Conservation (phyloP, 2,888 invertebrate genomes). For the Baccha elongata region DNA sequence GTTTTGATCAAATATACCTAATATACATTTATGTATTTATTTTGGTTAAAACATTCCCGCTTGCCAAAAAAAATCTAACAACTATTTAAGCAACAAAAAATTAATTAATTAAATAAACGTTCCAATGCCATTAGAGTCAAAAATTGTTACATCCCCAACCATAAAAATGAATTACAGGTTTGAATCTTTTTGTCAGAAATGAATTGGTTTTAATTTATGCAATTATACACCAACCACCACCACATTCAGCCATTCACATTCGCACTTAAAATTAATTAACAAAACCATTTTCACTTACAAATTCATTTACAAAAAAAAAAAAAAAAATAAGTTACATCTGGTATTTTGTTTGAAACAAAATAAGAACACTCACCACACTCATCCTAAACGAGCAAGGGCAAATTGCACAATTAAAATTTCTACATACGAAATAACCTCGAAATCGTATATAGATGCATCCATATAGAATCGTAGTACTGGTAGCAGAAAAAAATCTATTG, state of each 20-base stretch:
- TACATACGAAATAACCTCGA: constrained; percentile 17
- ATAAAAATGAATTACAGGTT: not conserved
- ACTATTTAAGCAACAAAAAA: constrained; percentile 4
- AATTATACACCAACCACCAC: constrained; percentile 33
- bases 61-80: constrained; percentile 20
- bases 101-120: constrained; percentile 27
- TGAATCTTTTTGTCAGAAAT: constrained; percentile 1
- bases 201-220: constrained; percentile 52
- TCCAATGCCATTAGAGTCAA: constrained; percentile 32
- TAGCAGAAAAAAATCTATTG: constrained; percentile 25
- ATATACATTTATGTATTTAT: too few species aligned
- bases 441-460: not conserved
- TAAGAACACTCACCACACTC: constrained; percentile 8
- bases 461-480: not conserved
- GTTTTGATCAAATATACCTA: not conserved
- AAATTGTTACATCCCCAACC: constrained; percentile 12
- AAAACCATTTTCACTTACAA: constrained; percentile 24
- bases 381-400: constrained; percentile 21
- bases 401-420: constrained; percentile 47
- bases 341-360: not conserved
- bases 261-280: constrained; percentile 49
- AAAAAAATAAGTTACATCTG: constrained; percentile 21
- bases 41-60: not conserved
- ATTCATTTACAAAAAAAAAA: too few species aligned
- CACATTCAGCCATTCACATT: constrained; percentile 7